phyloP scores from a whole-genome alignment of 2,888 invertebrate genomes.

The Pterobdella sp. region DNA sequence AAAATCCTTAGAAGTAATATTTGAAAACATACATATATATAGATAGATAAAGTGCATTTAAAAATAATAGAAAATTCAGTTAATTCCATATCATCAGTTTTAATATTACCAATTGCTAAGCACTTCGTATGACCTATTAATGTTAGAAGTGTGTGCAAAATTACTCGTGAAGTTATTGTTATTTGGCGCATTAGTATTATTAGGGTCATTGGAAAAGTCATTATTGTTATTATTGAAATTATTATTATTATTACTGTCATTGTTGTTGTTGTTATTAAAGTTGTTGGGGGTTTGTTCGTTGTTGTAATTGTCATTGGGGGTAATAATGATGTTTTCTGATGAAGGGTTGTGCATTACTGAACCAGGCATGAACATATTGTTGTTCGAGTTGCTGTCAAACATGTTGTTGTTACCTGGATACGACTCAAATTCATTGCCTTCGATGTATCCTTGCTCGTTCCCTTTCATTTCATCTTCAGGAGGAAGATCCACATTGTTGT shows the following conservation, averaged over 20 bases:
- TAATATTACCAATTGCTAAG: slow-evolving; percentile 9
- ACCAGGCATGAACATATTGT: not conserved
- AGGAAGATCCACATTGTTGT: too few relatives aligned
- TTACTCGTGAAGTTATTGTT: too few relatives aligned
- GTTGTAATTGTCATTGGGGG: slow-evolving; percentile 1
- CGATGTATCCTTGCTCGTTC: too few relatives aligned
- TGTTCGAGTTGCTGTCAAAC: not conserved
- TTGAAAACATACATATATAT: too few relatives aligned
- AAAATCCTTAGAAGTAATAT: too few relatives aligned
- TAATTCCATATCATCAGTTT: too few relatives aligned
- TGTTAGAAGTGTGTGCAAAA: not conserved
- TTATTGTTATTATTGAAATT: not conserved
- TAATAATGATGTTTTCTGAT: not conserved
- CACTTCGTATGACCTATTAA: slow-evolving; percentile 5
- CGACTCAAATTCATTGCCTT: too few relatives aligned
- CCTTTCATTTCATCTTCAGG: too few relatives aligned
- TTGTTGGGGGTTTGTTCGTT: not conserved
- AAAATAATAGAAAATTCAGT: too few relatives aligned
- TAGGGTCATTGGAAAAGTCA: not conserved
- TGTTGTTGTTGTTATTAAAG: not conserved
- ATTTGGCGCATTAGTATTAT: too few relatives aligned
- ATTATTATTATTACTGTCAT: not conserved
- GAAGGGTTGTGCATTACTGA: not conserved
- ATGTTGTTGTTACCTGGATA: not conserved
- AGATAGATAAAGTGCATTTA: too few relatives aligned